These are phyloP conservation scores for Triplophysa yarkandensis DNA, from an alignment of 2,797 vertebrate species.

Conservation along the genomic window DNA sequence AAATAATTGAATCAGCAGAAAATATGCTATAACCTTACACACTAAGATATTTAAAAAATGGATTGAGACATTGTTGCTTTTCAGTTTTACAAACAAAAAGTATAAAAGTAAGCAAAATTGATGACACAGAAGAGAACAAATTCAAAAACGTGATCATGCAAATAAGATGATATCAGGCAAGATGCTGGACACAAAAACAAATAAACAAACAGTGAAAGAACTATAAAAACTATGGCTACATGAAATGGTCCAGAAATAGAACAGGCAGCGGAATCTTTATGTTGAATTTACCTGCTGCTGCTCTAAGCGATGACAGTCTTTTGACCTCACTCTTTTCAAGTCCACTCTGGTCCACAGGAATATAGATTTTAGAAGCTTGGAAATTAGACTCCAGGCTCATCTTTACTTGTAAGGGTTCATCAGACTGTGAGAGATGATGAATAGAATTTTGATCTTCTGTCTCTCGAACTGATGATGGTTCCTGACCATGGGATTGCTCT, in stretches of 20 bases:
- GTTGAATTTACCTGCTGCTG: constrained; percentile 73
- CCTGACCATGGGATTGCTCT: constrained; percentile 39
- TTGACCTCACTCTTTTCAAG: constrained; percentile 55
- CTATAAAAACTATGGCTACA: constrained; percentile 41
- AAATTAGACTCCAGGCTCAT: constrained; percentile 67
- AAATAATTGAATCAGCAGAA: too few relatives aligned
- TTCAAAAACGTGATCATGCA: constrained; percentile 19
- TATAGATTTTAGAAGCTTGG: constrained; percentile 56
- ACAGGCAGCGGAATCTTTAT: constrained; percentile 8
- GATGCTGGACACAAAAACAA: constrained; percentile 22
- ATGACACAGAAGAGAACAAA: constrained; percentile 6
- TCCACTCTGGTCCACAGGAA: constrained; percentile 60
- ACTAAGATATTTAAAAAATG: too few relatives aligned
- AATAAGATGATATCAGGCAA: constrained; percentile 32
- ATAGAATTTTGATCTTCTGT: constrained; percentile 66
- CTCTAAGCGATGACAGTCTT: constrained; percentile 69
- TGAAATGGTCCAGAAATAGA: constrained; percentile 59
- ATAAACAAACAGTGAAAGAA: constrained; percentile 48
- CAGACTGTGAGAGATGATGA: constrained; percentile 68
- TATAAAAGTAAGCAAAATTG: background rate
- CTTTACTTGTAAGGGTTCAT: constrained; percentile 64
- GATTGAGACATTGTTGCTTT: too few relatives aligned
- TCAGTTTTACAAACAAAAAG: too few relatives aligned
- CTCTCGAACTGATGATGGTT: constrained; percentile 58
- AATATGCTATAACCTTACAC: too few relatives aligned